These are phyloP conservation scores for Paradisaea rubra DNA, from an alignment of 2,113 vertebrate species.

Conservation along the genomic window DNA sequence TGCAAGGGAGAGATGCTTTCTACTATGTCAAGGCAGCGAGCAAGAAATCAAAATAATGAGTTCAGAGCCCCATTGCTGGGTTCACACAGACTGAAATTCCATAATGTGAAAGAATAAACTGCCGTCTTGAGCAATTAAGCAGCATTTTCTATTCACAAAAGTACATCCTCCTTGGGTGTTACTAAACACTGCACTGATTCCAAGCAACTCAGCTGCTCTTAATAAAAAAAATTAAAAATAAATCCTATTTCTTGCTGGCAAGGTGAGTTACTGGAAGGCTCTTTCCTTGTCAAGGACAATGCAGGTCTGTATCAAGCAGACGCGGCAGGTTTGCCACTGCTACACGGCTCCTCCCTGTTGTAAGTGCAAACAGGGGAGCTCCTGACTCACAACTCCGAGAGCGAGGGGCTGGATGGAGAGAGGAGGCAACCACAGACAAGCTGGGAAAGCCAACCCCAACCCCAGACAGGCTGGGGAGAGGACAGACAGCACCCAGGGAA, in stretches of 20 bases:
- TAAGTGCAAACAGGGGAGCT: background rate
- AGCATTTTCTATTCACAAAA: background rate
- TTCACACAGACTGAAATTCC: background rate
- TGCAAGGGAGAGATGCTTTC: background rate
- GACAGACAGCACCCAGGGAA: background rate
- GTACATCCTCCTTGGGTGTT: background rate
- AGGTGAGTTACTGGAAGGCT: constrained; percentile 17
- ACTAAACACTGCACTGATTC: background rate
- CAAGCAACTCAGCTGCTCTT: background rate
- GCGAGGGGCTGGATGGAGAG: fast-evolving
- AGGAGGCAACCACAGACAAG: fast-evolving
- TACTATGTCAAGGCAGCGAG: background rate
- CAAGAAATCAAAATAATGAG: background rate
- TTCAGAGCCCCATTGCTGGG: background rate
- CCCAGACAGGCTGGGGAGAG: background rate
- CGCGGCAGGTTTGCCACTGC: background rate
- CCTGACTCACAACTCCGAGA: background rate
- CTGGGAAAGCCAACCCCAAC: background rate
- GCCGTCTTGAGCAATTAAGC: background rate
- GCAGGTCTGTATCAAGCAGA: background rate
- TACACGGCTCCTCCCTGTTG: background rate
- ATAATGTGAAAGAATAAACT: background rate
- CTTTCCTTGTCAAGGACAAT: constrained; percentile 39
- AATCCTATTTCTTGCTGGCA: background rate
- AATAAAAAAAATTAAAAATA: background rate